These are phyloP conservation scores for Dasyurus viverrinus DNA, from an alignment of 2,113 vertebrate genomes.

Conservation along the genomic window DNA sequence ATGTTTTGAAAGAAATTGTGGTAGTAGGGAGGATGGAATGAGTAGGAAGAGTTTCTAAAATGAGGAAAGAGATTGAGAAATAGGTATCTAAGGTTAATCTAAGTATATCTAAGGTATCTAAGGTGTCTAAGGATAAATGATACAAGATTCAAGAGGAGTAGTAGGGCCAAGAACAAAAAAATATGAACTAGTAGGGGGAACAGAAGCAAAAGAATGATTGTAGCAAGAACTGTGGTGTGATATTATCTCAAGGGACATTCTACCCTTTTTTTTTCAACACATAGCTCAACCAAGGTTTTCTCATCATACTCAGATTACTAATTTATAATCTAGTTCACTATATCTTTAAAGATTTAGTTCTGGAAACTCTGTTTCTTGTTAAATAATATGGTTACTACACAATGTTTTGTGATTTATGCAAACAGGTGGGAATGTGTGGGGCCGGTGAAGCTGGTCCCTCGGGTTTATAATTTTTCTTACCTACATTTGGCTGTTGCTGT, in stretches of 20 bases:
- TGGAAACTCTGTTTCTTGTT: background rate
- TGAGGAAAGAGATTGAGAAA: background rate
- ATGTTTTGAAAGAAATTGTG: background rate
- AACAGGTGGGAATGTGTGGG: background rate
- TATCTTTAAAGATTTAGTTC: constrained; percentile 20
- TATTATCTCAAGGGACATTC: background rate
- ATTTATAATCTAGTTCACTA: constrained; percentile 44
- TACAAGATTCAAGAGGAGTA: background rate
- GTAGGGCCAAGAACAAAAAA: background rate
- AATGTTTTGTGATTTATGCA: background rate
- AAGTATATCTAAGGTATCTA: no score
- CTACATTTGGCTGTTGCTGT: background rate
- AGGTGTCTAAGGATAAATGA: background rate
- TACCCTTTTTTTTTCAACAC: constrained; percentile 30
- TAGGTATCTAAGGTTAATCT: no score
- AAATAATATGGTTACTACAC: background rate
- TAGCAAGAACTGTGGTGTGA: background rate
- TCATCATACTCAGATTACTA: constrained; percentile 50
- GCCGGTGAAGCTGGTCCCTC: background rate
- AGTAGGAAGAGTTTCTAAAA: background rate
- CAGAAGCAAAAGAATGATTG: constrained; percentile 8
- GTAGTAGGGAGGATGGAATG: background rate
- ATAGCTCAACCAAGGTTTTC: background rate
- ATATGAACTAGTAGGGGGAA: background rate
- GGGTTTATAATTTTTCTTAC: background rate